A percentile compares a stretch with the other conserved stretches of the same genome.
These are phyloP conservation scores for Centropristis striata DNA, from an alignment of 2,113 vertebrate species.

Conservation along the genomic window DNA sequence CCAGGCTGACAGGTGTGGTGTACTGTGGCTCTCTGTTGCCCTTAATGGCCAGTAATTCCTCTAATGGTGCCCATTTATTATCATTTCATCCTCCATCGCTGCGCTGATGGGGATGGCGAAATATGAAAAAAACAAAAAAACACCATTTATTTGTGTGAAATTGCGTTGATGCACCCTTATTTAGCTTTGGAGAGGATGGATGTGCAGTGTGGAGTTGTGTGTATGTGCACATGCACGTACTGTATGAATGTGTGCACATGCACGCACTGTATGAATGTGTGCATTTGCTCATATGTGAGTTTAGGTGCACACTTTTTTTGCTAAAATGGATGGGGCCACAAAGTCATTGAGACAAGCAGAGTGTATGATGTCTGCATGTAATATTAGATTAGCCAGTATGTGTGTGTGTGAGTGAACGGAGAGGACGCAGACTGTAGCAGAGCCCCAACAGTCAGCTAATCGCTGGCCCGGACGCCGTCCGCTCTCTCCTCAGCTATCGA, in stretches of 20 bases:
- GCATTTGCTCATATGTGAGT: conserved; percentile 4
- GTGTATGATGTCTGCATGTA: conserved; percentile 40
- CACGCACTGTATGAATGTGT: not conserved
- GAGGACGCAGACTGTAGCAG: conserved; percentile 48
- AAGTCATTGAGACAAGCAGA: conserved; percentile 60
- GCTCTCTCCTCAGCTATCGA: conserved; percentile 46
- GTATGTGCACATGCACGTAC: not conserved
- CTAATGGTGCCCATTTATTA: conserved; percentile 88
- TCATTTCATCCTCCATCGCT: conserved; percentile 83
- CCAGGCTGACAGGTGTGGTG: conserved; percentile 84
- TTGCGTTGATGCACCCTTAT: conserved; percentile 32
- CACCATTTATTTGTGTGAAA: conserved; percentile 71
- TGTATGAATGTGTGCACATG: not conserved
- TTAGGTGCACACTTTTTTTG: conserved; percentile 17
- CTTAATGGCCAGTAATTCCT: conserved; percentile 87
- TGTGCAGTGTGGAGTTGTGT: conserved; percentile 7
- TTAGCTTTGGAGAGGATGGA: conserved; percentile 35
- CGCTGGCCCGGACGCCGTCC: conserved; percentile 45
- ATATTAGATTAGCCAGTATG: conserved; percentile 63
- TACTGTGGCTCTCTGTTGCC: conserved; percentile 80
- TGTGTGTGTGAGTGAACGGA: conserved; percentile 54
- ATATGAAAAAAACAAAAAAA: conserved; percentile 55
- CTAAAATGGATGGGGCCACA: conserved; percentile 46
- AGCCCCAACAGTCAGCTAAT: conserved; percentile 59
- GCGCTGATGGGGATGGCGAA: conserved; percentile 71